Evolutionary conservation across 2,888 invertebrate genomes (phyloP).

Genomic region (Glaucopsyche alexis): DNA sequence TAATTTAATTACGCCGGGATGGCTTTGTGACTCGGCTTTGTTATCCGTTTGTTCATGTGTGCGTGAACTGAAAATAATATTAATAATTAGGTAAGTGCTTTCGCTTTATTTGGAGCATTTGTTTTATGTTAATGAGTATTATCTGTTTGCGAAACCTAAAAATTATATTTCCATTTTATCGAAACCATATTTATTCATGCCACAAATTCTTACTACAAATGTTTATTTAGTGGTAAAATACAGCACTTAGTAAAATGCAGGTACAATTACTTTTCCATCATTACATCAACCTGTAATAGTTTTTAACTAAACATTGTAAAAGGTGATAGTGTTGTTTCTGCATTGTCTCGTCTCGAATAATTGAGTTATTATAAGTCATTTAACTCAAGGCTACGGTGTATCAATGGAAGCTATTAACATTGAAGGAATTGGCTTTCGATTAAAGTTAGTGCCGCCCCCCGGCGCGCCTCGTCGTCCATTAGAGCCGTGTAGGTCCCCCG

Average conservation of each 20-base stretch:
- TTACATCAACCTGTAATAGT: neutral
- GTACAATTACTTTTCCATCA: neutral
- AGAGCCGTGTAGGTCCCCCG: conserved; percentile 64
- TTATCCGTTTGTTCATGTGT: conserved; percentile 1
- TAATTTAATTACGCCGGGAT: conserved; percentile 5
- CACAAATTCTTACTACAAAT: no score
- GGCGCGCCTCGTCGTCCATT: conserved; percentile 63
- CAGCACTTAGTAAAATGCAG: neutral
- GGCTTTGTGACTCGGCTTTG: conserved; percentile 6
- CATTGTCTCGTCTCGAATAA: conserved; percentile 17
- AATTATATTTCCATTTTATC: neutral
- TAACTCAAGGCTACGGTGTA: conserved; percentile 16
- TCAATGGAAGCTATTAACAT: conserved; percentile 27
- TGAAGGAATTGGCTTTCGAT: conserved; percentile 35
- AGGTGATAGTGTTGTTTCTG: neutral
- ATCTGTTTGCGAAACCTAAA: neutral
- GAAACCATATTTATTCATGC: neutral
- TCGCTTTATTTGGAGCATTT: neutral
- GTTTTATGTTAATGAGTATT: neutral
- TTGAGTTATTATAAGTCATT: conserved; percentile 22
- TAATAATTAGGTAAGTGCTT: neutral
- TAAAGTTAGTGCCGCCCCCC: conserved; percentile 51
- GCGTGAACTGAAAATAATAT: neutral
- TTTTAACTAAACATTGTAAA: neutral
- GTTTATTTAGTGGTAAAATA: neutral